Evolutionary conservation across 2,113 vertebrate species (phyloP), one percentile per base, ranked within the genome.

Genomic region (Xiphias gladius): DNA sequence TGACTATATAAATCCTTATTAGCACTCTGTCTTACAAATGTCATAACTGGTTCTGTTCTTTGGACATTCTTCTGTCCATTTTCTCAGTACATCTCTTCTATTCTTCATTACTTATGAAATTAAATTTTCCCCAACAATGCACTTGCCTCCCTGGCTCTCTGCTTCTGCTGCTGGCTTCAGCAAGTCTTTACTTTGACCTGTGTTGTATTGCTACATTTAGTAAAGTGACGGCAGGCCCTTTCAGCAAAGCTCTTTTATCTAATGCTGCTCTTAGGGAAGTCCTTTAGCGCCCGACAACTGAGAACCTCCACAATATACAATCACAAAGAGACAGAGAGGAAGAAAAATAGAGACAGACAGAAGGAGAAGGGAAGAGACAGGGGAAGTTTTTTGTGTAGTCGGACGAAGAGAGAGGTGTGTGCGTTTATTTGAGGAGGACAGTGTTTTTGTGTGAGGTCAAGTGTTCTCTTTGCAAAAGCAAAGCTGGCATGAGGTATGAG

Each of bases 171-270:
- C 58, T 68, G 85, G 88, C 81, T 92, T 81, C 63, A 46, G 82
- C 74, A 81, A 92, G 89, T 83, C 83, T 85, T 90, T 46, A 74
- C 81, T 89, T 73, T 91, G 86, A 92, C 88, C 91, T 83, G 89
- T 43, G 82, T 82, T 80, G 78, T 73, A 84, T 76, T 73, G 69
- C 80, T 66, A 64, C 82, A 64, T 89, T 85, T 87, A 94, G 92
- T 91, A 93, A 93, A 93, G 90, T 84, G 90, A 93, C 90, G 85
- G 85, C 74, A 74, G 73, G 85, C 83, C 91, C 77, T 91, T 91
- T 92, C 89, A 92, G 92, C 66, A 9, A 16, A 0, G 66, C 83
- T 83, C 86, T 93, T 94, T n/a, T 90, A 94, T 94, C 91, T 91
- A 77, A 73, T 71, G 79, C 82, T 86, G 70, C 86, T 91, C 80